phyloP scores from a whole-genome alignment of 2,797 vertebrate genomes.

The Peromyscus melanophrys region DNA sequence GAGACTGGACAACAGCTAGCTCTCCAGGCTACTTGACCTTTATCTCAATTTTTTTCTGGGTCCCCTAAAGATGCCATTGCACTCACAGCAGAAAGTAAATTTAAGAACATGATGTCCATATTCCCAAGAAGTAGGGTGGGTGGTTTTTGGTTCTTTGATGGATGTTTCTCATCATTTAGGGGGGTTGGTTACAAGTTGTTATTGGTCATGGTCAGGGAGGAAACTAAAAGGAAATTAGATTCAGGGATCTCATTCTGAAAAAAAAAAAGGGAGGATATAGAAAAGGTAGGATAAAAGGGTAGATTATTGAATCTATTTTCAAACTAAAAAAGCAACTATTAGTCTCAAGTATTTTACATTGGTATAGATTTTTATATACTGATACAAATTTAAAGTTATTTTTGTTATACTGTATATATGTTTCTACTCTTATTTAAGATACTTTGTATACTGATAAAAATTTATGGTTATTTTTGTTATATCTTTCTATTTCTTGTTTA shows the following conservation, averaged over 20 bases:
- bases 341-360: not conserved
- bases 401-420: not conserved
- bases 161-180: not conserved
- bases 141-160: not conserved
- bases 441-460: not conserved
- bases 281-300: not conserved
- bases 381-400: not conserved
- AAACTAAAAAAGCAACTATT: not conserved
- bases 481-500: not conserved
- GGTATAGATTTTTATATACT: not conserved
- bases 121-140: not conserved
- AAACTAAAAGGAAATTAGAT: not conserved
- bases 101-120: not conserved
- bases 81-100: not conserved
- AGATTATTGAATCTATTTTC: not conserved
- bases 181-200: not conserved
- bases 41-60: not conserved
- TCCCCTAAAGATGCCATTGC: not conserved
- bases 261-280: not conserved
- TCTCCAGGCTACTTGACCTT: not conserved
- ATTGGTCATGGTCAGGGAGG: not conserved
- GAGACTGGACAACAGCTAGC: not conserved
- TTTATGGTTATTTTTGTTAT: not conserved
- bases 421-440: not conserved
- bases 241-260: not conserved